Evolutionary conservation across 1,140 invertebrate species (phyloP).

Genomic region (Zelostemma sp.): DNA sequence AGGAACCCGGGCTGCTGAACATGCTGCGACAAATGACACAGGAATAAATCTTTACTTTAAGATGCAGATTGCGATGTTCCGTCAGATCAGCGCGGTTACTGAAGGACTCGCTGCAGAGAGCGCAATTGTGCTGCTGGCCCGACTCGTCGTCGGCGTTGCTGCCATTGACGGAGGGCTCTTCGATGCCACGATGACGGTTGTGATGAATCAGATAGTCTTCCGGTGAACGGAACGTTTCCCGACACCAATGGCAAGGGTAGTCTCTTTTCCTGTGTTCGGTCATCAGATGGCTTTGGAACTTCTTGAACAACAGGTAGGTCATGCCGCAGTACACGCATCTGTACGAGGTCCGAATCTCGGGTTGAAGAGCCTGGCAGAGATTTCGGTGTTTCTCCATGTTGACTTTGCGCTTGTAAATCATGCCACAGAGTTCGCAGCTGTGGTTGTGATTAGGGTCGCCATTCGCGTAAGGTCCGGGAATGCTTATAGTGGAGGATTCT

Average conservation of each 20-base stretch:
- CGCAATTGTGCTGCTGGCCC: slow-evolving; percentile 71
- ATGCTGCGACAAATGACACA: slow-evolving; percentile 74
- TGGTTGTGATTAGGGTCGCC: slow-evolving; percentile 65
- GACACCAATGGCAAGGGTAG: slow-evolving; percentile 53
- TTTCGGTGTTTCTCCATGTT: slow-evolving; percentile 62
- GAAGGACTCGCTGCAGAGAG: slow-evolving; percentile 75
- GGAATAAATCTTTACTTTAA: slow-evolving; percentile 76
- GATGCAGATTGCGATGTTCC: slow-evolving; percentile 76
- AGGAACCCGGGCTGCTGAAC: slow-evolving; percentile 72
- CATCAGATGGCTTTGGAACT: slow-evolving; percentile 57
- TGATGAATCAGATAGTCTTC: slow-evolving; percentile 59
- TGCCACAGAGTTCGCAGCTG: slow-evolving; percentile 62
- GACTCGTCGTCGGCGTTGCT: slow-evolving; percentile 12
- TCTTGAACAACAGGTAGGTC: slow-evolving; percentile 64
- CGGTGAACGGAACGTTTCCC: slow-evolving; percentile 24
- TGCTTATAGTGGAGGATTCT: background rate
- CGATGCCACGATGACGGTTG: slow-evolving; percentile 45
- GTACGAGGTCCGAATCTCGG: slow-evolving; percentile 52
- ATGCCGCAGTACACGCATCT: slow-evolving; percentile 60
- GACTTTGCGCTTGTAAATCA: slow-evolving; percentile 64
- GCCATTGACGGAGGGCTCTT: background rate
- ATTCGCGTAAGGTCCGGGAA: slow-evolving; percentile 54
- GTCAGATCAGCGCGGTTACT: slow-evolving; percentile 72
- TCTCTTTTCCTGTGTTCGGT: slow-evolving; percentile 60
- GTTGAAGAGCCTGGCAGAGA: slow-evolving; percentile 50